A percentile compares a stretch with the other conserved stretches of the same genome.
These are phyloP conservation scores for Oligia fasciuncula DNA, from an alignment of 2,888 invertebrate species.

Conservation along the genomic window DNA sequence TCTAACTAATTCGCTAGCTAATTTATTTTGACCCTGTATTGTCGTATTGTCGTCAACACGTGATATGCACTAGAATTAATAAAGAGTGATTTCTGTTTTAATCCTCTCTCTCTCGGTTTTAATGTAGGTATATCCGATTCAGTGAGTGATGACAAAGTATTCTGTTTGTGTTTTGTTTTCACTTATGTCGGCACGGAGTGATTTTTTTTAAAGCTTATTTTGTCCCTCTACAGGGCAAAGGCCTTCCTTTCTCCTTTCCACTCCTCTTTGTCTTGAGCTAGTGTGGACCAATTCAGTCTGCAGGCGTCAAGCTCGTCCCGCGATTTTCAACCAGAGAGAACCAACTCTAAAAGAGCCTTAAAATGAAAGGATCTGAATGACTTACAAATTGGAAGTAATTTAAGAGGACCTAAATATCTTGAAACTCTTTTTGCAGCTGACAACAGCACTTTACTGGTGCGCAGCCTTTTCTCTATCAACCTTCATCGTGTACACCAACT, in stretches of 20 bases:
- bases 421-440: constrained; percentile 42
- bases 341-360: background rate
- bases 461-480: constrained; percentile 51
- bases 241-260: too few species aligned
- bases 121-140: too few species aligned
- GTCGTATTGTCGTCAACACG: background rate
- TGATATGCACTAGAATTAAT: background rate
- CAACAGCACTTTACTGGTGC: constrained; percentile 61
- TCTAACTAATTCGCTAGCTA: background rate
- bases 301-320: too few species aligned
- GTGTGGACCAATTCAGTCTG: too few species aligned
- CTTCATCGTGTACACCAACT: constrained; percentile 60
- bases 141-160: too few species aligned
- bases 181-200: too few species aligned
- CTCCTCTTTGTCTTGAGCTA: too few species aligned
- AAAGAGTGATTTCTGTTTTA: background rate
- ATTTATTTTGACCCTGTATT: too few species aligned
- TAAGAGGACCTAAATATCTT: background rate
- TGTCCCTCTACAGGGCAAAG: too few species aligned
- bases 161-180: too few species aligned
- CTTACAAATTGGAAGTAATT: background rate
- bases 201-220: too few species aligned
- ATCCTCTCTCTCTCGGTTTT: background rate
- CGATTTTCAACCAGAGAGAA: background rate
- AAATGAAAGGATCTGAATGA: background rate